Evolutionary conservation across 2,113 vertebrate genomes (phyloP).

Genomic region (Pelvicachromis taeniatus): DNA sequence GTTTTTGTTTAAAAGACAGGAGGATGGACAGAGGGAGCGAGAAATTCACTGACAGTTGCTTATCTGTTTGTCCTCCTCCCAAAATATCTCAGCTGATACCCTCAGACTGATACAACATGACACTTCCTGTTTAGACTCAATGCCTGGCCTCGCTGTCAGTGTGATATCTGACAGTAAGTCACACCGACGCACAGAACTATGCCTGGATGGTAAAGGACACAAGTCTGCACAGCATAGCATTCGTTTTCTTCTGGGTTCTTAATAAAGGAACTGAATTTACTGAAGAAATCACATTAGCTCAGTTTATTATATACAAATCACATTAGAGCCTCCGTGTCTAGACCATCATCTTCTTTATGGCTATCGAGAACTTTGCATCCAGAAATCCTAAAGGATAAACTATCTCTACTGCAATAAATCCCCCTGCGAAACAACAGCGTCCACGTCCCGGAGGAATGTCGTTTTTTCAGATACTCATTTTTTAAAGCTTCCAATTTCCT

Average conservation of each 20-base stretch:
- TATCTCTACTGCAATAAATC: not conserved
- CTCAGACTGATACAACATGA: conserved; percentile 7
- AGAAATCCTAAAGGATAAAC: not conserved
- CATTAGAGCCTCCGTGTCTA: not conserved
- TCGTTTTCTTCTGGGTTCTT: not conserved
- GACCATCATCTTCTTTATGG: not conserved
- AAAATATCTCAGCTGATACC: conserved; percentile 38
- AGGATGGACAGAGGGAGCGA: not conserved
- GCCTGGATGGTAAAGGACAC: not conserved
- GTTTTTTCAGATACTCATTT: not conserved
- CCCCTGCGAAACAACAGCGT: not conserved
- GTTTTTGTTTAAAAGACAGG: not conserved
- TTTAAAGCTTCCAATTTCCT: not conserved
- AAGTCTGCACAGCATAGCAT: not conserved
- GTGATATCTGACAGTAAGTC: conserved; percentile 8
- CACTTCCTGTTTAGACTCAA: conserved; percentile 44
- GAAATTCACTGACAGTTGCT: not conserved
- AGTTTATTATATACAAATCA: not conserved
- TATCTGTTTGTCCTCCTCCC: conserved; percentile 30
- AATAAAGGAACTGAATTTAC: not conserved
- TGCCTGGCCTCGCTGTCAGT: conserved; percentile 11
- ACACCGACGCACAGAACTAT: not conserved
- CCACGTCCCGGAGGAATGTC: not conserved
- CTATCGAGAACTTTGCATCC: not conserved
- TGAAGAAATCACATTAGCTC: not conserved